phyloP scores from a whole-genome alignment of 2,888 invertebrate genomes.

The Anaspis maculata region DNA sequence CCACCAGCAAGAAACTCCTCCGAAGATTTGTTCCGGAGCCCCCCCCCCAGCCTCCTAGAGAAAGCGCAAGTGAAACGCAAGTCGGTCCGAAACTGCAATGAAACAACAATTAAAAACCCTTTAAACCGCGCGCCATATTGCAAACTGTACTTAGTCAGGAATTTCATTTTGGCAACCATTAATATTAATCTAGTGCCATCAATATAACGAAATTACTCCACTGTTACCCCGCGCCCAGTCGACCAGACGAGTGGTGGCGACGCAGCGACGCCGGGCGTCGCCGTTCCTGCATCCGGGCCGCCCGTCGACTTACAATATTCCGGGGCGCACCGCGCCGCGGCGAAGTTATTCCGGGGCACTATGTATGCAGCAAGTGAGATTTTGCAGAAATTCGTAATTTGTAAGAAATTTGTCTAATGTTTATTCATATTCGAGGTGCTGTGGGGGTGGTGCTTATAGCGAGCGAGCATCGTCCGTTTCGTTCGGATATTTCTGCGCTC shows the following conservation, averaged over 20 bases:
- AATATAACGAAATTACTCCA: constrained; percentile 39
- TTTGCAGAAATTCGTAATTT: constrained; percentile 21
- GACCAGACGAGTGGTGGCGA: constrained; percentile 7
- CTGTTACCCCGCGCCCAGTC: constrained; percentile 17
- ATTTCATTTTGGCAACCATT: constrained; percentile 40
- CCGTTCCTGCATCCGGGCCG: not conserved
- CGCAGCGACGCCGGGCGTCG: not conserved
- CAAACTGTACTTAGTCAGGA: constrained; percentile 35
- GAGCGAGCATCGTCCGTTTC: no score
- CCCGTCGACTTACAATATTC: constrained; percentile 16
- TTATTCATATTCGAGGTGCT: no score
- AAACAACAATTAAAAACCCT: constrained; percentile 34
- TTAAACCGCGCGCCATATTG: constrained; percentile 31
- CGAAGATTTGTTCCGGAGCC: no score
- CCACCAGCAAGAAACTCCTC: no score
- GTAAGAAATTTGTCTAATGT: constrained; percentile 16
- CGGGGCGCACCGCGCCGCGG: constrained; percentile 10
- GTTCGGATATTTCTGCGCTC: no score
- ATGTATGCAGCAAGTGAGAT: constrained; percentile 26
- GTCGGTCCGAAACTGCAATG: constrained; percentile 20
- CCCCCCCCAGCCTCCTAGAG: no score
- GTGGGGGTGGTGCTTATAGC: no score
- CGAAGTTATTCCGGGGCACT: constrained; percentile 26
- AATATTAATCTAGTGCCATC: constrained; percentile 42
- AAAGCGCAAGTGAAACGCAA: no score